phyloP scores from a whole-genome alignment of 2,797 vertebrate genomes.

The Phataginus tricuspis region DNA sequence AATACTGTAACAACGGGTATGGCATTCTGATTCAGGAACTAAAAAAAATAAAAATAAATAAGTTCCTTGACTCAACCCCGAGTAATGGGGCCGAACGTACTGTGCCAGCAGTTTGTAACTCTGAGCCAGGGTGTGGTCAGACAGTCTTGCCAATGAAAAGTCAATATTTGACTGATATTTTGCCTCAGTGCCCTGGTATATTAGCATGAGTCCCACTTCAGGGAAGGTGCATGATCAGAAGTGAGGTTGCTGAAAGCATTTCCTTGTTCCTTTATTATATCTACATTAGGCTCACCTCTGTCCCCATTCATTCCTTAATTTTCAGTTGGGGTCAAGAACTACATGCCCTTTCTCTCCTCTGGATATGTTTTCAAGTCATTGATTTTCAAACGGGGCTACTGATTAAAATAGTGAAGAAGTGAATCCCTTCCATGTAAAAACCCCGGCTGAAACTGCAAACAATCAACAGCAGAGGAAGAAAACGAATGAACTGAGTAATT shows the following conservation, averaged over 20 bases:
- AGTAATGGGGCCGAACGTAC: not conserved
- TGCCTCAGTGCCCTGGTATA: not conserved
- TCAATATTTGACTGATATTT: constrained; percentile 26
- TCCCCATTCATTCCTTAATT: not conserved
- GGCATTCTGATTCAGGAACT: not conserved
- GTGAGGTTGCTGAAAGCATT: not conserved
- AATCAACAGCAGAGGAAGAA: constrained; percentile 49
- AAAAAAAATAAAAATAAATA: not conserved
- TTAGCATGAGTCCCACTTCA: not conserved
- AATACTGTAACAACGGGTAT: not conserved
- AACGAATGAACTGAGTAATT: constrained; percentile 45
- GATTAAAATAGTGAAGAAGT: constrained; percentile 39
- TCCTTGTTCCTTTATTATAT: not conserved
- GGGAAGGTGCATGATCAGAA: not conserved
- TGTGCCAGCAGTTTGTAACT: not conserved
- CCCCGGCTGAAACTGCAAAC: constrained; percentile 42
- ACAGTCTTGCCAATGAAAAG: not conserved
- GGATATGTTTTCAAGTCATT: constrained; percentile 19
- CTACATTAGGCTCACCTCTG: too few relatives aligned
- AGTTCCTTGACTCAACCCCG: not conserved
- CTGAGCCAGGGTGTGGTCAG: constrained; percentile 17
- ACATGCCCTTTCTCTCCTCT: not conserved
- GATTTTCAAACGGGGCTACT: constrained; percentile 24
- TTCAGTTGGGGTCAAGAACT: not conserved
- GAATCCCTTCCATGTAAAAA: not conserved